Base-by-base conservation (phyloP, 1,140 invertebrate genomes). In the Ganaspis sp. region DNA sequence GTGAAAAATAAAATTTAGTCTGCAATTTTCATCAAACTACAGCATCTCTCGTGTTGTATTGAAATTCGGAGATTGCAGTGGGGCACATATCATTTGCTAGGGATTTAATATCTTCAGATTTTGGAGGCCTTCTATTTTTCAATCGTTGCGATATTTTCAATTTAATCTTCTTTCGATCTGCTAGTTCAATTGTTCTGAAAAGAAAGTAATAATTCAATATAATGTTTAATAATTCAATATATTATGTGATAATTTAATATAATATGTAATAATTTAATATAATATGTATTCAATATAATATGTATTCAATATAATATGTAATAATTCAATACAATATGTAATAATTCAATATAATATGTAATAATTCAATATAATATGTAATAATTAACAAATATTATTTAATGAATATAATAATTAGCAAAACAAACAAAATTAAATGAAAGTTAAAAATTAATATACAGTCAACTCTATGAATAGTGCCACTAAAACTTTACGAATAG, bases 31-130 rank as follows among this genome's bases (percentile, higher is more conserved):
- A 6, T 87, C 76, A 86, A 45, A 87, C 85, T 21, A 82, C 69
- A 8, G 53, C 82, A 12, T 85, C 81, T 12, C 69, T 69, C 0
- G 69, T 74, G 11, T 37, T 74, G 11, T 78, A 76, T 0, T 8
- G 77, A 9, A 69, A 72, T 45, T 26, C 70, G 9, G 38, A 42
- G 4, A 78, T 58, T 19, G 78, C 83, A 12, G 70, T 88, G 0
- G 86, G 83, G 64, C 81, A 87, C 87, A 89, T 89, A n/a, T 88
- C 83, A 6, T 82, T 64, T 1, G 84, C 84, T 0, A 88, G 69
- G 0, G 84, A 82, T 69, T 86, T 88, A 9, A 49, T 69, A 58
- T 89, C 87, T 0, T 86, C 86, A n/a, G 64, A 72, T 0, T 71
- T 38, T 45, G 81, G 40, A 34, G 76, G 9, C 19, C 21, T 4